phyloP scores from a whole-genome alignment of 2,113 vertebrate genomes.

The Mormyrus lacerda region DNA sequence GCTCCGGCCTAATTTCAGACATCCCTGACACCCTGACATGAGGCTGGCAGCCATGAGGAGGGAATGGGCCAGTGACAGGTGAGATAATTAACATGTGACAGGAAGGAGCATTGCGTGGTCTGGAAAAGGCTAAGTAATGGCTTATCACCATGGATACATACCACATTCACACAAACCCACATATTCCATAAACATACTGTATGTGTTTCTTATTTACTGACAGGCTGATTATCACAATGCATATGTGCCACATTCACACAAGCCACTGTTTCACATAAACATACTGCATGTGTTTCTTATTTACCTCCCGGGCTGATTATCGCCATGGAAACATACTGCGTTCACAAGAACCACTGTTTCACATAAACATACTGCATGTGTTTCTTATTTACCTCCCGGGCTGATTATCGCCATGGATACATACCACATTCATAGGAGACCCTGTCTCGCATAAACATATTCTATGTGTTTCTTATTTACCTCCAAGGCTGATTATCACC shows the following conservation, averaged over 20 bases:
- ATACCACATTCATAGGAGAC: no score
- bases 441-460: no score
- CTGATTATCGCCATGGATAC: not conserved
- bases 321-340: not conserved
- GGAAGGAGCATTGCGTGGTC: constrained; percentile 41
- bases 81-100: constrained; percentile 44
- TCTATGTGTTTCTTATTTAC: no score
- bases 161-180: not conserved
- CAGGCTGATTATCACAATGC: not conserved
- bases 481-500: not conserved
- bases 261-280: no score
- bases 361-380: no score
- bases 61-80: not conserved
- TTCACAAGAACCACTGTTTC: no score
- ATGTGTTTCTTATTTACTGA: not conserved
- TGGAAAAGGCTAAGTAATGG: constrained; percentile 16
- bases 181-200: not conserved
- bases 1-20: not conserved
- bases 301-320: no score
- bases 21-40: not conserved
- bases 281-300: no score
- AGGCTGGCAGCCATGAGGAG: not conserved
- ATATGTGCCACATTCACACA: no score
- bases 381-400: no score
- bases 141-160: not conserved